Conservation (phyloP, 1,140 invertebrate species). For the Papilio polytes region DNA sequence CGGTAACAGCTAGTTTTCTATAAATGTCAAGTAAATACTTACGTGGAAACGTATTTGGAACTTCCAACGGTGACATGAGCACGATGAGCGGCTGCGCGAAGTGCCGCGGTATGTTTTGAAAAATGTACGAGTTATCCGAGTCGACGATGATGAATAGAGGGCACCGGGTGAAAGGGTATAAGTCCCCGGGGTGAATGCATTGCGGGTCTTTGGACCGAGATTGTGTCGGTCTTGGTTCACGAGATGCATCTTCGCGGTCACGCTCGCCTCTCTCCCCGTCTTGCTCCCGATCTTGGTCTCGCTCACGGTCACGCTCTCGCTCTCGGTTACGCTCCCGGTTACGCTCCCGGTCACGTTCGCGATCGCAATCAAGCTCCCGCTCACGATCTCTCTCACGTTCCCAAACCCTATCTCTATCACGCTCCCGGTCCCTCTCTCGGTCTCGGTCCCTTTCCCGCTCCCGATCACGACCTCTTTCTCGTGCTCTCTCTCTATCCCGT, state of each 20-base stretch:
- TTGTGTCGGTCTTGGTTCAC: not conserved
- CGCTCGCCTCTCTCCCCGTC: not conserved
- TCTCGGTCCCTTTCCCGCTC: not conserved
- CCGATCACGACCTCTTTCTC: not conserved
- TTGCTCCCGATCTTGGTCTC: not conserved
- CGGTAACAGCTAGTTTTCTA: too few relatives aligned
- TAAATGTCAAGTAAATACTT: slow-evolving; percentile 45
- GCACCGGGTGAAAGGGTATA: slow-evolving; percentile 95
- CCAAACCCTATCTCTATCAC: not conserved
- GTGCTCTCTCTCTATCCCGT: not conserved
- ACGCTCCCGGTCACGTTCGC: not conserved
- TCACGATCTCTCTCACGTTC: not conserved
- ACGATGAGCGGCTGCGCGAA: slow-evolving; percentile 98
- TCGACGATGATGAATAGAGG: slow-evolving; percentile 97
- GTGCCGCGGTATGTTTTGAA: slow-evolving; percentile 94
- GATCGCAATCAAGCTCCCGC: not conserved
- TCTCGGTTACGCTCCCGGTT: not conserved
- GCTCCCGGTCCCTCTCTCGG: not conserved
- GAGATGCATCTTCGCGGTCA: not conserved
- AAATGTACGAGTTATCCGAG: slow-evolving; percentile 97
- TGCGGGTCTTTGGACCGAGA: slow-evolving; percentile 86
- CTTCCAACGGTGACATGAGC: slow-evolving; percentile 96
- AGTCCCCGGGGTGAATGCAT: slow-evolving; percentile 96
- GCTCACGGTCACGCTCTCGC: slow-evolving; percentile 14
- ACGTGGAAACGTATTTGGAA: slow-evolving; percentile 93